Evolutionary conservation across 2,113 vertebrate genomes (phyloP).

Genomic region (Erythrolamprus reginae): DNA sequence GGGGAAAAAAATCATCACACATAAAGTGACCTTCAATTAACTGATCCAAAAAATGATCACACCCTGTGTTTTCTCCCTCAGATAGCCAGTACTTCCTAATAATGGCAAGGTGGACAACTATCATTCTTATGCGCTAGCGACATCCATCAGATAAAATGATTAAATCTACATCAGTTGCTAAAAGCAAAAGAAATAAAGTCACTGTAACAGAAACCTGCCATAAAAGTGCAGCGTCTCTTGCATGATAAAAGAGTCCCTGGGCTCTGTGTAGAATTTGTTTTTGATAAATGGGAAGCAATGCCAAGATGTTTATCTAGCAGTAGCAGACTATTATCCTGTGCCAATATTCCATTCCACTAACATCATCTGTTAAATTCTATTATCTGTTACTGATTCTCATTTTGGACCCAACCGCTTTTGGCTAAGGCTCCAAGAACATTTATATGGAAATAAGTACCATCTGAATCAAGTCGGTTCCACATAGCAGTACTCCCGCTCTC

Average conservation of each 20-base stretch:
- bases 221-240: slow-evolving; percentile 2
- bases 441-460: background rate
- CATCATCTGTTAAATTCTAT: slow-evolving; percentile 14
- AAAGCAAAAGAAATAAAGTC: slow-evolving; percentile 36
- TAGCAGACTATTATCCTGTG: slow-evolving; percentile 20
- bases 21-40: background rate
- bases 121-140: slow-evolving; percentile 8
- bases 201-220: slow-evolving; percentile 24
- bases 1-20: background rate
- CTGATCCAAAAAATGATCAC: slow-evolving; percentile 22
- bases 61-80: slow-evolving; percentile 9
- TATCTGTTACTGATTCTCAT: slow-evolving; percentile 1
- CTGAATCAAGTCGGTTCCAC: background rate
- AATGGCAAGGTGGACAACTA: slow-evolving; percentile 28
- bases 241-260: slow-evolving; percentile 1
- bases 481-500: background rate
- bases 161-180: slow-evolving; percentile 23
- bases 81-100: slow-evolving; percentile 32
- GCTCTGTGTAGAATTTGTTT: slow-evolving; percentile 26
- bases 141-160: slow-evolving; percentile 36
- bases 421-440: background rate
- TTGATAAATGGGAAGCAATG: slow-evolving; percentile 27
- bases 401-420: slow-evolving; percentile 9
- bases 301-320: slow-evolving; percentile 36
- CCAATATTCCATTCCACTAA: slow-evolving; percentile 13